A percentile compares a stretch with the other conserved stretches of the same genome.
These are phyloP conservation scores for Notolepis coatsorum DNA, from an alignment of 2,797 vertebrate genomes.

Conservation along the genomic window DNA sequence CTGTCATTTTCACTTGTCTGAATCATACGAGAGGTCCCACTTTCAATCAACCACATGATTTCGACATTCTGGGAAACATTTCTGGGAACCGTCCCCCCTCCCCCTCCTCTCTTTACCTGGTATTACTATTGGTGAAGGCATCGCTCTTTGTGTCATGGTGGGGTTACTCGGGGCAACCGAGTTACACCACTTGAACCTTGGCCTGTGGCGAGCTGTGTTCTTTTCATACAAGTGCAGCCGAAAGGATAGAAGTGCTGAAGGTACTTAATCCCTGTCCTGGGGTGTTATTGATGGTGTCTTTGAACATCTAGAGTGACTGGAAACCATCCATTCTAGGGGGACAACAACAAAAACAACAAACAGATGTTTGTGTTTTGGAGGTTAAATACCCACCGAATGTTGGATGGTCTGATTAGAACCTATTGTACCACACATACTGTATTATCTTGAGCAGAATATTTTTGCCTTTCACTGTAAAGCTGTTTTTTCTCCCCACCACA, in stretches of 20 bases:
- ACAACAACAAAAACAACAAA: no score
- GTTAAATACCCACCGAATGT: no score
- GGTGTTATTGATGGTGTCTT: no score
- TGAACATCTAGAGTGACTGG: no score
- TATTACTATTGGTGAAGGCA: conserved; percentile 41
- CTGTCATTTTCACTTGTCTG: not conserved
- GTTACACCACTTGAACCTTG: conserved; percentile 72
- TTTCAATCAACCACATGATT: conserved; percentile 8
- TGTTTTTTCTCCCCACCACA: conserved; percentile 58
- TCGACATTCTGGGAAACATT: conserved; percentile 56
- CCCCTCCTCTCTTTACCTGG: conserved; percentile 25
- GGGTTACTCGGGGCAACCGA: conserved; percentile 55
- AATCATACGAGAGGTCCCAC: not conserved
- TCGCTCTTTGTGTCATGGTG: conserved; percentile 49
- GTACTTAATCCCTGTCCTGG: no score
- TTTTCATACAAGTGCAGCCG: not conserved
- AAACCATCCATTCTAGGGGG: no score
- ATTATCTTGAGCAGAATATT: not conserved
- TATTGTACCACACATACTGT: not conserved
- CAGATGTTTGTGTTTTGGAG: no score
- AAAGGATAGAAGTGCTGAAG: no score
- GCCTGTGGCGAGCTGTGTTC: conserved; percentile 36
- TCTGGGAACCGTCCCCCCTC: conserved; percentile 54
- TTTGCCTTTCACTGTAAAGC: not conserved
- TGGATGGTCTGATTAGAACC: not conserved